phyloP scores from a whole-genome alignment of 2,888 invertebrate species.

The Tetrapedia diversipes region DNA sequence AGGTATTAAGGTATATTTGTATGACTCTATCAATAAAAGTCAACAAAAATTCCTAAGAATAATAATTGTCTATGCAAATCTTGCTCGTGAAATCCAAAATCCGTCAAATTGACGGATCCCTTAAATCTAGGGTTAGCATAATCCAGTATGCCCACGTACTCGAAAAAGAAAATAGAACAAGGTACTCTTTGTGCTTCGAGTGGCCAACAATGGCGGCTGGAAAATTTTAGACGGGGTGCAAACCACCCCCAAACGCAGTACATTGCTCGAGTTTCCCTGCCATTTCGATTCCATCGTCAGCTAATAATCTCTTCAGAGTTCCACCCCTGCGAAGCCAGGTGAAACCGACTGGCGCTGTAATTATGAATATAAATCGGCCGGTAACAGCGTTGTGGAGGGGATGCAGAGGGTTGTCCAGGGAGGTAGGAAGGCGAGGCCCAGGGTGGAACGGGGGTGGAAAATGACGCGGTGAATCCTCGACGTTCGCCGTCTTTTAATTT shows the following conservation, averaged over 20 bases:
- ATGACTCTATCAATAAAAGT: no score
- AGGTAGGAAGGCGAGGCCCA: conserved; percentile 42
- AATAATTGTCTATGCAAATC: no score
- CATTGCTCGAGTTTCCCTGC: conserved; percentile 59
- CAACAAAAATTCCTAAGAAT: no score
- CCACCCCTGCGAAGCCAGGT: conserved; percentile 70
- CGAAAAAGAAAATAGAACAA: not conserved
- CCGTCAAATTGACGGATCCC: no score
- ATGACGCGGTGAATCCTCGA: conserved; percentile 74
- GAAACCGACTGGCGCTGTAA: conserved; percentile 72
- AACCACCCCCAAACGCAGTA: conserved; percentile 46
- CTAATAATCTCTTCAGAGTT: conserved; percentile 76
- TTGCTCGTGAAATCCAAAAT: no score
- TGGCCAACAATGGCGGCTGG: conserved; percentile 33
- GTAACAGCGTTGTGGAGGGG: conserved; percentile 50
- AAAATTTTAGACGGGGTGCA: conserved; percentile 49
- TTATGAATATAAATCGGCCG: conserved; percentile 81
- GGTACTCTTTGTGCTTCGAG: not conserved
- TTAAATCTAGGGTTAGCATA: no score
- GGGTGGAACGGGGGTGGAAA: conserved; percentile 66
- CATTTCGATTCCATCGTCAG: conserved; percentile 75
- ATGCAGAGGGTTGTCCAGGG: conserved; percentile 30
- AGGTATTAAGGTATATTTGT: no score
- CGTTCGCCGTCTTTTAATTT: conserved; percentile 81
- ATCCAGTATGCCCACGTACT: no score